Evolutionary conservation across 2,113 vertebrate genomes (phyloP).

Genomic region (Elgaria multicarinata): DNA sequence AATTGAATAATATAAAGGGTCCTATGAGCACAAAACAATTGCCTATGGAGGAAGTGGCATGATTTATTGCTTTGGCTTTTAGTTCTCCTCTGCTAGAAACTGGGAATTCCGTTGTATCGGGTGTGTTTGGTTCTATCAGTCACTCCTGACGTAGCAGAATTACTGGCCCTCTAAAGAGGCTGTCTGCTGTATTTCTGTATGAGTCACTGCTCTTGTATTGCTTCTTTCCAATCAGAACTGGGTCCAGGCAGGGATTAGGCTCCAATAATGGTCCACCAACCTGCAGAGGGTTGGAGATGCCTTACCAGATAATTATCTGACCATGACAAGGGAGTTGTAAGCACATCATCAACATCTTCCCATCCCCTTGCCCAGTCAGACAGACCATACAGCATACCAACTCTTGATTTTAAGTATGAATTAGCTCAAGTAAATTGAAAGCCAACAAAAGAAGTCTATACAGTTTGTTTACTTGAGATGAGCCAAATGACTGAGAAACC

Average conservation of each 20-base stretch:
- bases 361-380: too few species aligned
- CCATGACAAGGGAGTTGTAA: too few species aligned
- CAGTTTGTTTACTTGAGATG: constrained; percentile 64
- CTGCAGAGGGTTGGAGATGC: neutral
- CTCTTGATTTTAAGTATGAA: constrained; percentile 53
- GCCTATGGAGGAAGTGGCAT: too few species aligned
- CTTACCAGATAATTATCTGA: too few species aligned
- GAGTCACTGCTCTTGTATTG: neutral
- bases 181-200: neutral
- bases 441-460: constrained; percentile 23
- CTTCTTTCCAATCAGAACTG: neutral
- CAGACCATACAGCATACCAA: too few species aligned
- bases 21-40: too few species aligned
- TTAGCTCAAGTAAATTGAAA: constrained; percentile 66
- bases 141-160: neutral
- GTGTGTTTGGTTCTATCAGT: neutral
- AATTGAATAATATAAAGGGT: too few species aligned
- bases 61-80: too few species aligned
- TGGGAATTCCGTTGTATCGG: neutral
- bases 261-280: neutral
- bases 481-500: constrained; percentile 40
- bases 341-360: too few species aligned
- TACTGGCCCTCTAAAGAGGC: too few species aligned
- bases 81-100: neutral
- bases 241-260: too few species aligned